Conservation (phyloP, 1,140 invertebrate species). For the Epicauta chinensis region DNA sequence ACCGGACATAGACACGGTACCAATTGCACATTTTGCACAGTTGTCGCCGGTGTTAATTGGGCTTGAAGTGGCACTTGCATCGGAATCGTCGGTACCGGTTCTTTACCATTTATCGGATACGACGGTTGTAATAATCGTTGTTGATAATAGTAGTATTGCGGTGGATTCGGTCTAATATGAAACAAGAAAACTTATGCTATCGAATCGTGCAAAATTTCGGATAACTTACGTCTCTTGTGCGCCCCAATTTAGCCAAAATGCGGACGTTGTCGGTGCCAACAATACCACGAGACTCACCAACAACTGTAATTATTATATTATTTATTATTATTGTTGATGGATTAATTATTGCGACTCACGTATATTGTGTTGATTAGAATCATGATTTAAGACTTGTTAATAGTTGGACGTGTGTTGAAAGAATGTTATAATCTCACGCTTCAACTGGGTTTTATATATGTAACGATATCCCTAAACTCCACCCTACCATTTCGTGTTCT, state of each 20-base stretch:
- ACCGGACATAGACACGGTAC: constrained; percentile 50
- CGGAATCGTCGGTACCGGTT: background rate
- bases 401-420: constrained; percentile 2
- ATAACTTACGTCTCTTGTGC: too few relatives aligned
- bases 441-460: background rate
- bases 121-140: too few relatives aligned
- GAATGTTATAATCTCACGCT: background rate
- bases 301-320: background rate
- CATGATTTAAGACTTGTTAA: constrained; percentile 1
- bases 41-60: constrained; percentile 2
- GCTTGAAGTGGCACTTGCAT: constrained; percentile 9
- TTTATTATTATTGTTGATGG: background rate
- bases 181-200: too few relatives aligned
- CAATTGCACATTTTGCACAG: constrained; percentile 43
- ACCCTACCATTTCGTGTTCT: too few relatives aligned
- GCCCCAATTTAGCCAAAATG: background rate
- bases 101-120: too few relatives aligned
- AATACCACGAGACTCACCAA: background rate
- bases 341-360: background rate
- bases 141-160: too few relatives aligned
- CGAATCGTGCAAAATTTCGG: too few relatives aligned
- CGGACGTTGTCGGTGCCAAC: background rate
- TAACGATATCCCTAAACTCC: background rate
- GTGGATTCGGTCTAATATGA: too few relatives aligned
- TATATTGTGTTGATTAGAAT: background rate